Conservation (phyloP, 2,113 vertebrate genomes). For the Peucedramus taeniatus region DNA sequence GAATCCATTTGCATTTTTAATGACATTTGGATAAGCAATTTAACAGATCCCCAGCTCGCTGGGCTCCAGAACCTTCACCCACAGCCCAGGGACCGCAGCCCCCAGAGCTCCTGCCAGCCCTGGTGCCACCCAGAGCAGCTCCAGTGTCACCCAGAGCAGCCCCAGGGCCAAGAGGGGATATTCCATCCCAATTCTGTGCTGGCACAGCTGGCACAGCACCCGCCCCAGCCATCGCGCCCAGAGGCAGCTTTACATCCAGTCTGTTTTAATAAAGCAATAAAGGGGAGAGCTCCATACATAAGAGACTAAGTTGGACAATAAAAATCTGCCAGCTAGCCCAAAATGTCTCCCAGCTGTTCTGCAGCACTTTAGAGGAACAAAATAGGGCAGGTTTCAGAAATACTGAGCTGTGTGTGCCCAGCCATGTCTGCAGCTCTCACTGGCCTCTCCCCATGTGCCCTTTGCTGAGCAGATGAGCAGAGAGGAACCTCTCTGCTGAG, state of each 20-base stretch:
- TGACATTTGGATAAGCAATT: neutral
- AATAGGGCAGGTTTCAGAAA: neutral
- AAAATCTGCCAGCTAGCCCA: neutral
- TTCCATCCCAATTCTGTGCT: rapidly evolving
- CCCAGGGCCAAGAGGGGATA: neutral
- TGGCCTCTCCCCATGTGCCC: rapidly evolving
- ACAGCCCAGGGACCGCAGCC: rapidly evolving
- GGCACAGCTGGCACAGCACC: neutral
- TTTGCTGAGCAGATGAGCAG: rapidly evolving
- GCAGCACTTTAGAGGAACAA: rapidly evolving
- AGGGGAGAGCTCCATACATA: neutral
- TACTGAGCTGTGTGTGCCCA: neutral
- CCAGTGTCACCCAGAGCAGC: neutral
- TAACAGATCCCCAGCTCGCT: neutral
- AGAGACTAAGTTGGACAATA: neutral
- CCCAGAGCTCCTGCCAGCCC: neutral
- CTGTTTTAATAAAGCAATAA: neutral
- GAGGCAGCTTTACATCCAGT: neutral
- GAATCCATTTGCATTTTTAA: slow-evolving; percentile 46
- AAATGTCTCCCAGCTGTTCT: neutral
- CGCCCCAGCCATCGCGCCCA: neutral
- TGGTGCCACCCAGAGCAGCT: neutral
- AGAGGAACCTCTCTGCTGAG: neutral
- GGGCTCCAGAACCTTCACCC: neutral
- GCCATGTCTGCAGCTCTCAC: neutral